Base-by-base conservation (phyloP, 2,888 invertebrate species). In the Chaetoderma sp. region DNA sequence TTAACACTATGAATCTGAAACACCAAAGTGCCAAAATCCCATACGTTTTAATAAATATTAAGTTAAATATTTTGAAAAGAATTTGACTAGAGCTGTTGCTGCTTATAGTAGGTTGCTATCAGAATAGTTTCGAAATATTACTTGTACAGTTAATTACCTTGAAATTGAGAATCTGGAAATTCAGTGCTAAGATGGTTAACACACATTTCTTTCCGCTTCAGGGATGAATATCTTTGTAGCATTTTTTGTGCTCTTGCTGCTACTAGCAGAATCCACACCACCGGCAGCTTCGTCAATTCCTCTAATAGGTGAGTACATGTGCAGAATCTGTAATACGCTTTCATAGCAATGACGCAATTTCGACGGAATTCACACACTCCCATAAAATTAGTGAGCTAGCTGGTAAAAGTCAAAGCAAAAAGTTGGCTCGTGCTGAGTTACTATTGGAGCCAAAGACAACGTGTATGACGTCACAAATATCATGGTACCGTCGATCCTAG, bases 141-240 rank as follows among this genome's bases (percentile, higher is more conserved):
- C n/a, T n/a, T n/a, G n/a, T n/a, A n/a, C n/a, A n/a, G n/a, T n/a
- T n/a, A n/a, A n/a, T n/a, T n/a, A n/a, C n/a, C n/a, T n/a, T n/a
- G n/a, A n/a, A n/a, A n/a, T n/a, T n/a, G n/a, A n/a, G n/a, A n/a
- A n/a, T n/a, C n/a, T n/a, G n/a, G n/a, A n/a, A n/a, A n/a, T n/a
- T n/a, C n/a, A n/a, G n/a, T n/a, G n/a, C n/a, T n/a, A n/a, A n/a
- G n/a, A n/a, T n/a, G n/a, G n/a, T n/a, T n/a, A n/a, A n/a, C n/a
- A n/a, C n/a, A n/a, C 32, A n/a, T 18, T 64, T 33, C 39, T 55
- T 47, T 33, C 39, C 45, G 27, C 71, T 75, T 18, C 77, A 83
- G 83, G 83, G 66, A 82, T 83, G 74, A 83, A 80, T 65, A 82
- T 84, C 49, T 84, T 83, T 72, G 80, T 82, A 73, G 83, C 82